Percentiles rank a stretch among this genome's conserved stretches.
phyloP scores from a whole-genome alignment of 2,888 invertebrate species.

The Corythucha ciliata region DNA sequence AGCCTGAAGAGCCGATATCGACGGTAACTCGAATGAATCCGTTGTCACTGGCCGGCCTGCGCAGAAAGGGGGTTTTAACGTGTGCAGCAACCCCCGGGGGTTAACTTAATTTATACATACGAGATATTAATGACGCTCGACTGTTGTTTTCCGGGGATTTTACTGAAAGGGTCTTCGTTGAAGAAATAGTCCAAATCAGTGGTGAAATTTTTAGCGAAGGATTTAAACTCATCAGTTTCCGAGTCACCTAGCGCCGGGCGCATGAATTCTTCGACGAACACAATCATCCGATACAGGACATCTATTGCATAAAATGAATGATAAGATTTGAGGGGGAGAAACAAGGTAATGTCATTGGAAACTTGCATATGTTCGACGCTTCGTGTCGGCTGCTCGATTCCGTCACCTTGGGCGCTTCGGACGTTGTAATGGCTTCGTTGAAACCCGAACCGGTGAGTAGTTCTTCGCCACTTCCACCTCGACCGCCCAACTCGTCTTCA shows the following conservation, averaged over 20 bases:
- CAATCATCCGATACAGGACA: conserved; percentile 10
- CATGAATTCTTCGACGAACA: conserved; percentile 19
- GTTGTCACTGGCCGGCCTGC: conserved; percentile 10
- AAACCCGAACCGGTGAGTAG: too few species aligned
- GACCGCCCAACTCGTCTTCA: too few species aligned
- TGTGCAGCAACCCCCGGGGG: not conserved
- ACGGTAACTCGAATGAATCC: conserved; percentile 10
- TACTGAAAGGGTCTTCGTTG: conserved; percentile 6
- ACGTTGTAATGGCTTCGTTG: too few species aligned
- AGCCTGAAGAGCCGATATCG: conserved; percentile 13
- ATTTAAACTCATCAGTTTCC: conserved; percentile 3
- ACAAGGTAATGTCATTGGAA: too few species aligned
- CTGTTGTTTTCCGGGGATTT: conserved; percentile 6
- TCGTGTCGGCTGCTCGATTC: too few species aligned
- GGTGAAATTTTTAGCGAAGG: conserved; percentile 14
- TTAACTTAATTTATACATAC: too few species aligned
- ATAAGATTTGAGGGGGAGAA: not conserved
- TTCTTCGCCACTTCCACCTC: too few species aligned
- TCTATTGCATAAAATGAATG: conserved; percentile 3
- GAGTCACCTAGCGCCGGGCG: not conserved
- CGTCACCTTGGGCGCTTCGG: too few species aligned
- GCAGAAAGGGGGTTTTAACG: not conserved
- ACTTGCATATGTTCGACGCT: too few species aligned
- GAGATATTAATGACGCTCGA: conserved; percentile 16
- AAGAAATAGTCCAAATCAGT: conserved; percentile 8